These are phyloP conservation scores for Liodrosophila aerea DNA, from an alignment of 2,888 invertebrate genomes.

Conservation along the genomic window DNA sequence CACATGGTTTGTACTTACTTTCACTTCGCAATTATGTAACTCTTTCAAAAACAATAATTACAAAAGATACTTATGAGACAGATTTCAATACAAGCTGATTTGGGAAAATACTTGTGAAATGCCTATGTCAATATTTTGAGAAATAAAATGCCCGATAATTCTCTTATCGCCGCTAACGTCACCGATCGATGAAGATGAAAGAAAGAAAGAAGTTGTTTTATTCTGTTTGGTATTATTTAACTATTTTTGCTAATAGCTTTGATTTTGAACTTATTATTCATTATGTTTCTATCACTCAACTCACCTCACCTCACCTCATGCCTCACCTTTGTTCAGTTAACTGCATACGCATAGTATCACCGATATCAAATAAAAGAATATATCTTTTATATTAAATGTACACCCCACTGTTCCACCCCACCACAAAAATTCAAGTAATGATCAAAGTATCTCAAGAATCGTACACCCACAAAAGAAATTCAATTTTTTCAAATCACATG, in stretches of 20 bases:
- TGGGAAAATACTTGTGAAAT: slow-evolving; percentile 81
- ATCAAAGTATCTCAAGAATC: slow-evolving; percentile 14
- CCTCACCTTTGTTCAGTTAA: slow-evolving; percentile 40
- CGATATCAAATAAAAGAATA: slow-evolving; percentile 18
- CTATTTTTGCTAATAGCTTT: slow-evolving; percentile 63
- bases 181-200: slow-evolving; percentile 57
- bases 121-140: slow-evolving; percentile 20
- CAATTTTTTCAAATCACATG: slow-evolving; percentile 7
- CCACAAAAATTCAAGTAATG: background rate
- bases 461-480: slow-evolving; percentile 7
- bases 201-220: slow-evolving; percentile 65
- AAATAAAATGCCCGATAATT: slow-evolving; percentile 32
- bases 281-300: slow-evolving; percentile 45
- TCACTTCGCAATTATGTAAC: slow-evolving; percentile 50
- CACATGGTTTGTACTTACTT: slow-evolving; percentile 56
- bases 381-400: slow-evolving; percentile 22
- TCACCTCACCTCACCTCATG: slow-evolving; percentile 40
- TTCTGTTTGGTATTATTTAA: slow-evolving; percentile 59
- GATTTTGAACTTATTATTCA: slow-evolving; percentile 44
- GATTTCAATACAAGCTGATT: slow-evolving; percentile 81
- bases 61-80: slow-evolving; percentile 82
- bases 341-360: slow-evolving; percentile 43
- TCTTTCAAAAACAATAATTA: slow-evolving; percentile 63
- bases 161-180: slow-evolving; percentile 44
- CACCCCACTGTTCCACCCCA: slow-evolving; percentile 18